phyloP scores from a whole-genome alignment of 2,113 vertebrate genomes.

The Elachura formosa region DNA sequence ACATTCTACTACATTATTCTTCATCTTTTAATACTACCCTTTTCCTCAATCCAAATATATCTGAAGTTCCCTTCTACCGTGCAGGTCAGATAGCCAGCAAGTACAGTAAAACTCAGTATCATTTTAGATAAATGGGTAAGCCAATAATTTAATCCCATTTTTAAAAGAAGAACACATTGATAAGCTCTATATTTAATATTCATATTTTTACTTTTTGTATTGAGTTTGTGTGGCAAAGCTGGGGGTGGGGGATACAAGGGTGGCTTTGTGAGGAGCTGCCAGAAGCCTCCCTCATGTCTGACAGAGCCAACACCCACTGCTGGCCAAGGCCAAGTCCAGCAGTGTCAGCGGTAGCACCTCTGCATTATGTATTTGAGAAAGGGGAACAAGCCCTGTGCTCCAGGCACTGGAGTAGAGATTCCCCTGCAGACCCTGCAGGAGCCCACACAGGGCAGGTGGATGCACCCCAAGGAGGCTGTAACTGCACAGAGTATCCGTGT shows the following conservation, averaged over 20 bases:
- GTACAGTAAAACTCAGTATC: background rate
- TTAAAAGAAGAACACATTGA: background rate
- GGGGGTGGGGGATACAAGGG: background rate
- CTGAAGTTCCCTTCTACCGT: background rate
- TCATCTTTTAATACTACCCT: background rate
- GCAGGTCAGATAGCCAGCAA: background rate
- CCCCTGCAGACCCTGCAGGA: background rate
- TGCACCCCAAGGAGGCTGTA: background rate
- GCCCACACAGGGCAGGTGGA: background rate
- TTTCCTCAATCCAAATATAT: background rate
- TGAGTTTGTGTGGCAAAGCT: background rate
- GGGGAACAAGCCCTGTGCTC: background rate
- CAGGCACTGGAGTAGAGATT: background rate
- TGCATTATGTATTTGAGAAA: no score
- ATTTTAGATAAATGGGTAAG: background rate
- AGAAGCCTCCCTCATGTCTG: background rate
- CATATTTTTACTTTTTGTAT: background rate
- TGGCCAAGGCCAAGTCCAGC: background rate
- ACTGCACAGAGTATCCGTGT: background rate
- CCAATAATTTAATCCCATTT: background rate
- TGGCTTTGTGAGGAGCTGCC: background rate
- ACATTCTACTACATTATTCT: background rate
- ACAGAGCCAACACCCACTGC: background rate
- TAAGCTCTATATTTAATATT: background rate
- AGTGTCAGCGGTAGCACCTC: background rate